phyloP scores from a whole-genome alignment of 2,113 vertebrate genomes.

The Cyphomyrus discorhynchus region DNA sequence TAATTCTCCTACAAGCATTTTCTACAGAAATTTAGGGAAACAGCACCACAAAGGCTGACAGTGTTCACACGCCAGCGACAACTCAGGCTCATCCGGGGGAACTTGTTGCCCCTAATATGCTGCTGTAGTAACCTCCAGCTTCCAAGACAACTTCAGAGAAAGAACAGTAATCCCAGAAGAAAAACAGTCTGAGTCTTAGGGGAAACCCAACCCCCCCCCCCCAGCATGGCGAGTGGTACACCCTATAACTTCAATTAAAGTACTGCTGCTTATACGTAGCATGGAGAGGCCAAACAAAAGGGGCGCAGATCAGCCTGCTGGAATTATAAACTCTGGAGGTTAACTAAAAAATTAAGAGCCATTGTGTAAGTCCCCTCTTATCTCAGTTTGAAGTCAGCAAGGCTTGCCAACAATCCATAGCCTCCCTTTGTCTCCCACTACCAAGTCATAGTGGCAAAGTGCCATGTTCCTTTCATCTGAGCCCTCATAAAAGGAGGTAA shows the following conservation, averaged over 20 bases:
- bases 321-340: slow-evolving; percentile 51
- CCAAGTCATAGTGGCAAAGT: slow-evolving; percentile 25
- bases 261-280: slow-evolving; percentile 47
- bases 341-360: slow-evolving; percentile 45
- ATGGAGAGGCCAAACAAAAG: slow-evolving; percentile 50
- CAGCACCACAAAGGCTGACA: neutral
- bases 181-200: neutral
- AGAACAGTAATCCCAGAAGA: slow-evolving; percentile 19
- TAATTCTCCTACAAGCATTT: slow-evolving; percentile 2
- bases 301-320: slow-evolving; percentile 38
- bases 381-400: slow-evolving; percentile 56
- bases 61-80: neutral
- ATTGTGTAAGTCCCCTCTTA: slow-evolving; percentile 51
- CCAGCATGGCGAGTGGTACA: neutral
- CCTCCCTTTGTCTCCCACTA: slow-evolving; percentile 16
- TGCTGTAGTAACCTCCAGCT: neutral
- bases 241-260: slow-evolving; percentile 54
- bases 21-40: neutral
- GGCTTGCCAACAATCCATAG: slow-evolving; percentile 47
- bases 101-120: neutral
- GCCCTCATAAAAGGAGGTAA: slow-evolving; percentile 30
- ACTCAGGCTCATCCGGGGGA: neutral
- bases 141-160: slow-evolving; percentile 20
- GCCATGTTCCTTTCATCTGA: slow-evolving; percentile 30
- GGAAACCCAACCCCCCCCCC: neutral